Conservation (phyloP, 1,140 invertebrate genomes). For the Zaprionus lachaisei region DNA sequence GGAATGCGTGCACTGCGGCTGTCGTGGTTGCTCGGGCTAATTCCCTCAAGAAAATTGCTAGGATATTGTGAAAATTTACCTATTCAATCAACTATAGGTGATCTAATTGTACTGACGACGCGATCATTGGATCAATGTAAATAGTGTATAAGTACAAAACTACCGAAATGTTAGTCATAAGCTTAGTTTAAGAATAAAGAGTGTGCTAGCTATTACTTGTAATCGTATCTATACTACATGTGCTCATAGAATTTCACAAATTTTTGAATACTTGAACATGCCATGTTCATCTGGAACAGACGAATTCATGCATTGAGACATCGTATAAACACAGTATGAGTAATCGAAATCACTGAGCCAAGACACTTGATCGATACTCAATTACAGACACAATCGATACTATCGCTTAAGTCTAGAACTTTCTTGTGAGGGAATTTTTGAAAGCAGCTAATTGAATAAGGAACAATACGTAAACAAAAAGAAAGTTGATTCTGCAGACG, state of each 20-base stretch:
- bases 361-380: neutral
- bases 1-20: conserved; percentile 99
- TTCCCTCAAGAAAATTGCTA: neutral
- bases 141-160: neutral
- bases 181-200: neutral
- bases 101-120: neutral
- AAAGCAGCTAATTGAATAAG: neutral
- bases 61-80: neutral
- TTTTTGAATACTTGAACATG: too few species aligned
- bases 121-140: neutral
- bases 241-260: too few species aligned
- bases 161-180: neutral
- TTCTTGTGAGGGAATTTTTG: neutral
- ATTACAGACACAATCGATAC: neutral
- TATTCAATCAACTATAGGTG: neutral
- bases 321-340: too few species aligned
- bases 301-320: too few species aligned
- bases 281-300: too few species aligned
- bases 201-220: neutral
- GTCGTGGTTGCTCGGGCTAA: conserved; percentile 96
- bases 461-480: too few species aligned
- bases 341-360: too few species aligned
- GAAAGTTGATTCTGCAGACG: neutral
- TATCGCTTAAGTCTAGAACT: neutral
- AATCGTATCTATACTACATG: too few species aligned